Evolutionary conservation across 2,888 invertebrate species (phyloP).

Genomic region (Ephialtes manifestator): DNA sequence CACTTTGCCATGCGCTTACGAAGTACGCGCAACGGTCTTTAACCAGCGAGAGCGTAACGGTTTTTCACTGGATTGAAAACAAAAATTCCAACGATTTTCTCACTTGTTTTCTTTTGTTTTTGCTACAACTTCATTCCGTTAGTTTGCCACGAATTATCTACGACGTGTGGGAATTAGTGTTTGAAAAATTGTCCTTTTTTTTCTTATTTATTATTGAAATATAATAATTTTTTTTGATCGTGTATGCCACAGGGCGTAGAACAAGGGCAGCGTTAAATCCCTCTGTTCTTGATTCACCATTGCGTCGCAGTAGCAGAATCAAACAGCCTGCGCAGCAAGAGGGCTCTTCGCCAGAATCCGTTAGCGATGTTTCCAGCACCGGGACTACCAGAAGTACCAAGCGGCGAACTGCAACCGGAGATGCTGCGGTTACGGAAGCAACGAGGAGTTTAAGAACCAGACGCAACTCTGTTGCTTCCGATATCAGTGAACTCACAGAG

Average conservation of each 20-base stretch:
- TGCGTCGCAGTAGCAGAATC: constrained; percentile 77
- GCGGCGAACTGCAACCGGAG: constrained; percentile 63
- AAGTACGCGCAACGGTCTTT: constrained; percentile 9
- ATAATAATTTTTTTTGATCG: not conserved
- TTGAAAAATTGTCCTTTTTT: constrained; percentile 38
- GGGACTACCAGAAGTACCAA: constrained; percentile 59
- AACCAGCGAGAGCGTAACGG: constrained; percentile 53
- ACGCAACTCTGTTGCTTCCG: constrained; percentile 73
- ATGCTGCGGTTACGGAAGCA: constrained; percentile 31
- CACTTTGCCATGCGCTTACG: not conserved
- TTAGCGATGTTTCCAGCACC: constrained; percentile 66
- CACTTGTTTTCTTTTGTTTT: constrained; percentile 5
- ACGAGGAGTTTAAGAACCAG: constrained; percentile 67
- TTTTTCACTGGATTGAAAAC: constrained; percentile 38
- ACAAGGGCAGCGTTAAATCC: constrained; percentile 61
- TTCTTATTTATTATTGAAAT: constrained; percentile 3
- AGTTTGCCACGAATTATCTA: not conserved
- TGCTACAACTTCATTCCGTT: not conserved
- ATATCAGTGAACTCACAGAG: constrained; percentile 72
- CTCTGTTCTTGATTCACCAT: constrained; percentile 73
- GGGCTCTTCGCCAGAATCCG: constrained; percentile 74
- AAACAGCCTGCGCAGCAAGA: constrained; percentile 68
- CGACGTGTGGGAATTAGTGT: constrained; percentile 33
- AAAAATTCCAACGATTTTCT: not conserved
- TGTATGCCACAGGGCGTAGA: constrained; percentile 64